These are phyloP conservation scores for Fratercula arctica DNA, from an alignment of 2,797 vertebrate species.

Conservation along the genomic window DNA sequence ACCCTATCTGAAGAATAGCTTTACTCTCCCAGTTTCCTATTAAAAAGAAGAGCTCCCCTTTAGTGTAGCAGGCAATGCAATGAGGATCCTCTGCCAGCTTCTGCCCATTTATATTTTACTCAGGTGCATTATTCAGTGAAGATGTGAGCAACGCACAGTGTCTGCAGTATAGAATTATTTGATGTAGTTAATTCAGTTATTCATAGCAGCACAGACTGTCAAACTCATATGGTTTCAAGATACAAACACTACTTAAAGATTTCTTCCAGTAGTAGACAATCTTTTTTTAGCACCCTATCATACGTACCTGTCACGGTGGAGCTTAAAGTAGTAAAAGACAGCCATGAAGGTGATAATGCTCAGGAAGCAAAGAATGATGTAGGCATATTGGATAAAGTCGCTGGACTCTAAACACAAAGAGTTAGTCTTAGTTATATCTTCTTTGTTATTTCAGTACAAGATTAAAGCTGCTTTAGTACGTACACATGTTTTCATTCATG, in stretches of 20 bases:
- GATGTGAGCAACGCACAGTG: neutral
- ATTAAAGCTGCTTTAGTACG: neutral
- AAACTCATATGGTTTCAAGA: neutral
- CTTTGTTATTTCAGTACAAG: neutral
- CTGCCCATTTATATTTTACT: neutral
- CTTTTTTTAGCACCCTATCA: neutral
- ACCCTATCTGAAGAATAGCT: neutral
- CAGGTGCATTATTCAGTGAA: neutral
- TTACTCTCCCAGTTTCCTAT: neutral
- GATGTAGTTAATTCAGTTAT: neutral
- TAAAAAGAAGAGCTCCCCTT: neutral
- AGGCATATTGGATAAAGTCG: accelerated
- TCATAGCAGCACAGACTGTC: neutral
- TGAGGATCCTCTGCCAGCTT: neutral
- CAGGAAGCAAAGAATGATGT: neutral
- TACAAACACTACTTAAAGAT: neutral
- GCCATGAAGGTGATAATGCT: neutral
- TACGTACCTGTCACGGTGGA: constrained; percentile 45
- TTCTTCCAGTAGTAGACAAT: neutral
- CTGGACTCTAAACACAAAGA: constrained; percentile 10
- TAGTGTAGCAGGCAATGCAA: neutral
- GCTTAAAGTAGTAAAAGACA: neutral
- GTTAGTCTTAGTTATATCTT: neutral
- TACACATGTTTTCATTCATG: neutral
- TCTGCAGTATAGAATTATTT: neutral